A percentile compares a stretch with the other conserved stretches of the same genome.
phyloP scores from a whole-genome alignment of 2,113 vertebrate genomes.

The Prunella fulvescens region DNA sequence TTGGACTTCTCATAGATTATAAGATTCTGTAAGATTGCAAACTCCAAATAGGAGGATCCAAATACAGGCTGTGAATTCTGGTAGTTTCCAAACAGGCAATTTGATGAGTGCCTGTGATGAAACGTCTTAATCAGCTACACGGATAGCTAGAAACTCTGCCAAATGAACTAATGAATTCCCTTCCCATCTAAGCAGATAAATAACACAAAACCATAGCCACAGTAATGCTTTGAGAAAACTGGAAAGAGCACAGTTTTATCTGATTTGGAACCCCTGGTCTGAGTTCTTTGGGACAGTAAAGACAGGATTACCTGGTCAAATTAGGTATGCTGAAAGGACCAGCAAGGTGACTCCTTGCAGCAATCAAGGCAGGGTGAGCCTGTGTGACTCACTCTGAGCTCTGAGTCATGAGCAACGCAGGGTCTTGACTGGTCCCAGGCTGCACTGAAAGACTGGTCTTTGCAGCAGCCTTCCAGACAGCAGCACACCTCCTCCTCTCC shows the following conservation, averaged over 20 bases:
- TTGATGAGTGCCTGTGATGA: not conserved
- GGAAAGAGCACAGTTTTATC: not conserved
- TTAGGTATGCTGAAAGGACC: not conserved
- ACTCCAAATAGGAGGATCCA: not conserved
- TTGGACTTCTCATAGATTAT: not conserved
- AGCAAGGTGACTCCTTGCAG: not conserved
- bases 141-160: not conserved
- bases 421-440: not conserved
- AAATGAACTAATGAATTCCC: not conserved
- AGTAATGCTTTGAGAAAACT: not conserved
- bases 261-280: not conserved
- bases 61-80: not conserved
- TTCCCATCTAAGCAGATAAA: not conserved
- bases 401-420: not conserved
- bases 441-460: not conserved
- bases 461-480: not conserved
- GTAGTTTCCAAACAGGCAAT: not conserved
- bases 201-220: not conserved
- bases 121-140: not conserved
- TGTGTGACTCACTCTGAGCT: not conserved
- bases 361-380: not conserved
- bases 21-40: not conserved
- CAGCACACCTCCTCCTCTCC: not conserved
- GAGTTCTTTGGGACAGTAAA: not conserved
- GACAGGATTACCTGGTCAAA: not conserved